A percentile compares a stretch with the other conserved stretches of the same genome.
phyloP scores from a whole-genome alignment of 2,113 vertebrate genomes.

The Thermophis baileyi region DNA sequence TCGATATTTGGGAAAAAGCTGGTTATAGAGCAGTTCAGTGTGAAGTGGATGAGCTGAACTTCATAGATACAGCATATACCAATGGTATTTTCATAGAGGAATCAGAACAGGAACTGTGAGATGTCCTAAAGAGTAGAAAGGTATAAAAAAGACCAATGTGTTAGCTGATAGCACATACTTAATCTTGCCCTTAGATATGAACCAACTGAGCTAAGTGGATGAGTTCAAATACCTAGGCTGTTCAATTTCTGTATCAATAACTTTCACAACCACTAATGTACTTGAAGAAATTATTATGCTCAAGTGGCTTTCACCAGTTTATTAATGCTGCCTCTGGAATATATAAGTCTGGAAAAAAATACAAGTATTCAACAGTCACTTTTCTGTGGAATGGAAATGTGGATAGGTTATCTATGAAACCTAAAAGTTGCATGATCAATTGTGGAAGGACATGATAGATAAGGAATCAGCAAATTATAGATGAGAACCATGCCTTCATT shows the following conservation, averaged over 20 bases:
- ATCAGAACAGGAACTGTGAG: background rate
- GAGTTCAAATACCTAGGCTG: background rate
- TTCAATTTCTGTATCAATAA: background rate
- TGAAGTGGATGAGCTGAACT: background rate
- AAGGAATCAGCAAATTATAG: background rate
- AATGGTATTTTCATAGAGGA: background rate
- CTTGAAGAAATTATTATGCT: background rate
- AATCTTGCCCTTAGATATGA: background rate
- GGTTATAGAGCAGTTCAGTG: background rate
- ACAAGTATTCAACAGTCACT: background rate
- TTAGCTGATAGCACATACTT: background rate
- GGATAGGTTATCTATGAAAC: background rate
- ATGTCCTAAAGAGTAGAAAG: background rate
- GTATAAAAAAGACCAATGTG: background rate
- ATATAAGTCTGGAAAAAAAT: background rate
- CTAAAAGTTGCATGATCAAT: background rate
- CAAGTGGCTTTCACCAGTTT: background rate
- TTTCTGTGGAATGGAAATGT: background rate
- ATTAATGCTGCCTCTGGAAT: background rate
- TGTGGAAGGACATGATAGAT: background rate
- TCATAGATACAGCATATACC: background rate
- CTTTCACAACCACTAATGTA: background rate
- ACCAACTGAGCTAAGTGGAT: background rate
- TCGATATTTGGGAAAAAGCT: background rate
- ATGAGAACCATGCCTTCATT: background rate